Evolutionary conservation across 2,888 invertebrate species (phyloP), one percentile per base, ranked within the genome.

Genomic region (Heliconius ismenius): DNA sequence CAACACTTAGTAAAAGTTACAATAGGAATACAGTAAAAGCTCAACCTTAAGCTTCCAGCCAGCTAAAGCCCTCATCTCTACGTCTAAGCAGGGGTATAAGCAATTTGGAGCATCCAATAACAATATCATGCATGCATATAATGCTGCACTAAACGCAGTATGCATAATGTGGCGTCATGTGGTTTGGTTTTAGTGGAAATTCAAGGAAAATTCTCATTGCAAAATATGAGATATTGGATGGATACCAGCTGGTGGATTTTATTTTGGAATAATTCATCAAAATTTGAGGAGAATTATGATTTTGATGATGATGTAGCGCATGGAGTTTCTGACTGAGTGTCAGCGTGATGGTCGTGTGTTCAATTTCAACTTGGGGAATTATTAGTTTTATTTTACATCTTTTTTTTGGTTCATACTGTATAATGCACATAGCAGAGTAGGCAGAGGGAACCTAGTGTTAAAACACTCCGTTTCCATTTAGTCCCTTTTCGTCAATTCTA

Each of bases 81-180:
- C 58, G 15, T 70, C 32, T 58, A 70, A 58, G 69, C 54, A 58
- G 26, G 18, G 39, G 28, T 39, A 69, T 62, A 62, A 36, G 62
- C 49, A 49, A 68, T 63, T 70, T 70, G 32, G 58, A 70, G 49
- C 65, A 73, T 76, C 75, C 67, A 79, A 79, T 81, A 79, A 80
- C 79, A 82, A 78, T 80, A 81, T 80, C 79, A 79, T 70, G 75
- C 64, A 70, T 73, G 58, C 74, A 79, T 77, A 64, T 77, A 73
- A 74, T 84, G 83, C 87, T 89, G 89, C 89, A 85, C 88, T 91
- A 90, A 90, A 91, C 90, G 88, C 87, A 83, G 85, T 86, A 90
- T 92, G 90, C 90, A 92, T 91, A 89, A 92, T 92, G 89, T 88
- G 91, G 85, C 88, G 91, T 90, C 91, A 91, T 90, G 91, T 89